These are phyloP conservation scores for Sinosuthora webbiana DNA, from an alignment of 2,113 vertebrate genomes.

Conservation along the genomic window DNA sequence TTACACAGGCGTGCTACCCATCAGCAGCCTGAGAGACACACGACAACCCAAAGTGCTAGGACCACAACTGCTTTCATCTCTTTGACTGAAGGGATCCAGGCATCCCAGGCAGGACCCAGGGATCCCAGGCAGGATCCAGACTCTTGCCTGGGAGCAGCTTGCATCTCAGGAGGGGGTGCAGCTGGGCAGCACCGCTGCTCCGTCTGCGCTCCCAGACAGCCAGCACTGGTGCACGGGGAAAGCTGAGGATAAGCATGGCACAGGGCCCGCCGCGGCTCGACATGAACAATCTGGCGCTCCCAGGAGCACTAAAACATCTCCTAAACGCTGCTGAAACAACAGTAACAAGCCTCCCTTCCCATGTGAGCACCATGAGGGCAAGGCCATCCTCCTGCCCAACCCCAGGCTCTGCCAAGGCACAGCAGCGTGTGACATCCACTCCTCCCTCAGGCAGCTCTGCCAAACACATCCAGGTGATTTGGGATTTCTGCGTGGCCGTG, in stretches of 20 bases:
- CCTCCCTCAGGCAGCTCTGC: not conserved
- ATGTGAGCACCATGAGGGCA: not conserved
- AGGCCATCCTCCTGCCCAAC: not conserved
- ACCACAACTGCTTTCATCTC: not conserved
- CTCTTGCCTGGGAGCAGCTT: not conserved
- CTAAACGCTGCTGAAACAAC: not conserved
- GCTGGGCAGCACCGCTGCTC: not conserved
- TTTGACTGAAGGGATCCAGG: not conserved
- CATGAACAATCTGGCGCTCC: not conserved
- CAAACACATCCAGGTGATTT: not conserved
- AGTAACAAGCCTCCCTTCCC: not conserved
- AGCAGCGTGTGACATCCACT: accelerated
- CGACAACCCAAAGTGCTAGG: accelerated
- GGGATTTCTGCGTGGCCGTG: not conserved
- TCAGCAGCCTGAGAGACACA: not conserved
- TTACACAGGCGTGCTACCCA: accelerated
- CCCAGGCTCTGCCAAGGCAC: not conserved
- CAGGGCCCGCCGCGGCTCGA: accelerated
- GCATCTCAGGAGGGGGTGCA: not conserved
- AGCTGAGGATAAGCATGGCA: not conserved
- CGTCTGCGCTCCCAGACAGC: not conserved
- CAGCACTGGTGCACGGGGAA: accelerated
- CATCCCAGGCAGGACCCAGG: not conserved
- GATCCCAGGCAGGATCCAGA: not conserved
- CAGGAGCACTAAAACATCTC: not conserved